A percentile compares a stretch with the other conserved stretches of the same genome.
Evolutionary conservation across 2,797 vertebrate genomes (phyloP).

Genomic region (Fringilla coelebs): DNA sequence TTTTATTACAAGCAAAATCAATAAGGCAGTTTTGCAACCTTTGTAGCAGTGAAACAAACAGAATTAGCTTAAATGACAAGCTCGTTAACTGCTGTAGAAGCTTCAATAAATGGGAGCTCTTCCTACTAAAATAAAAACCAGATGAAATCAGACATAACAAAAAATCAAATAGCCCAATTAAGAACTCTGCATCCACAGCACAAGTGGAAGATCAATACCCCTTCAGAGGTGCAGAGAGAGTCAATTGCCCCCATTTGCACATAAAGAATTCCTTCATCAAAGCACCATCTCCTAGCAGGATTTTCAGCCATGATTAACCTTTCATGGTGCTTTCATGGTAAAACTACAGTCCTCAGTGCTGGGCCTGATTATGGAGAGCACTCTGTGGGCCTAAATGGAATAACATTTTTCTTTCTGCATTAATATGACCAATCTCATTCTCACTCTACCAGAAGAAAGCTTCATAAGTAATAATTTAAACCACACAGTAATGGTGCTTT

Average conservation of each 20-base stretch:
- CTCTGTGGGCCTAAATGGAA: not conserved
- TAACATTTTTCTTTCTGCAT: not conserved
- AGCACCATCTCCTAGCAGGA: slow-evolving; percentile 2
- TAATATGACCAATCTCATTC: not conserved
- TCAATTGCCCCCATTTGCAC: slow-evolving; percentile 22
- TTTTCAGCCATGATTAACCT: slow-evolving; percentile 16
- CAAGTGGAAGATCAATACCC: slow-evolving; percentile 60
- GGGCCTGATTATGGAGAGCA: not conserved
- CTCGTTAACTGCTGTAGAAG: slow-evolving; percentile 58
- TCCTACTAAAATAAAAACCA: slow-evolving; percentile 22
- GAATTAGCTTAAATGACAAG: slow-evolving; percentile 64
- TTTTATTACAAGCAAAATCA: slow-evolving; percentile 49
- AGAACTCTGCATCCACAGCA: slow-evolving; percentile 20
- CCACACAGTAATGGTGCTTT: not conserved
- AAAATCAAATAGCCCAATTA: slow-evolving; percentile 48
- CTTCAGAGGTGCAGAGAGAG: slow-evolving; percentile 26
- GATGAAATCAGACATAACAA: not conserved
- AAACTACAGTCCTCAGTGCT: not conserved
- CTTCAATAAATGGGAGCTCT: slow-evolving; percentile 51
- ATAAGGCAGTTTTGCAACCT: slow-evolving; percentile 54
- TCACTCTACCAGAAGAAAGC: not conserved
- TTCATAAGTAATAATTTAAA: not conserved
- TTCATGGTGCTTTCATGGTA: not conserved
- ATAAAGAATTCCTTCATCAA: slow-evolving; percentile 32
- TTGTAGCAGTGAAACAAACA: slow-evolving; percentile 53